Evolutionary conservation across 1,140 invertebrate genomes (phyloP), one percentile per base, ranked within the genome.

Genomic region (Aphelenchoides besseyi): DNA sequence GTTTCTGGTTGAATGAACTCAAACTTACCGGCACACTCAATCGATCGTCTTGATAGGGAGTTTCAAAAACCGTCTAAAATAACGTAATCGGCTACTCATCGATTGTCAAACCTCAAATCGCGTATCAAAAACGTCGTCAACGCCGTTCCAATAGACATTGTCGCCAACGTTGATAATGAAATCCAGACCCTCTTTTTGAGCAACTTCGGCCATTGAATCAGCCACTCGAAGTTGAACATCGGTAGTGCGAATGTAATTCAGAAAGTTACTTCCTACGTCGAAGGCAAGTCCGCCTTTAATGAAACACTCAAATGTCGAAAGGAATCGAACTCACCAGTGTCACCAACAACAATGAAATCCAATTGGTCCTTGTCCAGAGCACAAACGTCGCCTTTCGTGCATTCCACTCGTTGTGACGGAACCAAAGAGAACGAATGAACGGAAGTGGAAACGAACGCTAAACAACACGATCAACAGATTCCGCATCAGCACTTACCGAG

Each of bases 301-400:
- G 30, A 66, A 5, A 29, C 5, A 64, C 9, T 37, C 30, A 66
- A 1, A n/a, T n/a, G 3, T 66, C 26, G 16, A 23, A 36, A 16
- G 5, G 55, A 23, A 23, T 23, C 12, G 5, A 33, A 36, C 78
- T 80, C 79, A 68, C 79, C 79, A n/a, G 73, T 83, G 62, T 82
- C 80, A 16, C 80, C 80, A 23, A 82, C 36, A 2, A 83, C 9
- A 23, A 82, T 53, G 62, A 82, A 77, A 32, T 81, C 57, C 26
- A 82, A 59, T 23, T 23, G 52, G 26, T 41, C 37, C 12, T 53
- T 28, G 1, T 30, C 12, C 16, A 72, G 26, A 5, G 12, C 23
- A 57, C 73, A 75, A 12, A 78, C 73, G 23, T 9, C 18, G 1
- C 30, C 52, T 5, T 28, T 28, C n/a, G 68, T 74, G 64, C 73